Percentiles rank a stretch among this genome's conserved stretches.
Conservation (phyloP, 1,140 invertebrate genomes). For the Drosophila nikananu region DNA sequence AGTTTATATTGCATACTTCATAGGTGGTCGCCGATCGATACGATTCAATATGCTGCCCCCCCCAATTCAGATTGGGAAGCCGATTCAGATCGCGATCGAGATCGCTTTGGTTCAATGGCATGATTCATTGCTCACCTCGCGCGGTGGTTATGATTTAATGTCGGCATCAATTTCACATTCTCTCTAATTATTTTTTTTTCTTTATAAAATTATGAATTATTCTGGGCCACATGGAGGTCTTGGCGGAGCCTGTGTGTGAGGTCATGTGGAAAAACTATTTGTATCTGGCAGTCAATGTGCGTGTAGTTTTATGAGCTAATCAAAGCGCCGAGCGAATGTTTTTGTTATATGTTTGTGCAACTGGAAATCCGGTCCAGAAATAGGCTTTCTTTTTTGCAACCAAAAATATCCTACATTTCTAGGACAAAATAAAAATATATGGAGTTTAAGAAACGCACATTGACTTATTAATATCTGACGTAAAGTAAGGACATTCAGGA, state of each 20-base stretch:
- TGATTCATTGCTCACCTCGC: conserved; percentile 53
- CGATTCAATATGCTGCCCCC: conserved; percentile 51
- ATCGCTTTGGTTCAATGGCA: conserved; percentile 10
- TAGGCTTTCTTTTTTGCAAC: not conserved
- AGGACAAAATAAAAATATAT: not conserved
- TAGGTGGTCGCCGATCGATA: conserved; percentile 63
- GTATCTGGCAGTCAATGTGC: conserved; percentile 53
- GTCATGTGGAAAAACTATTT: conserved; percentile 50
- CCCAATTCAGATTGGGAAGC: not conserved
- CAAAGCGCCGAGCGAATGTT: conserved; percentile 33
- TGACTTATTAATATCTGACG: not conserved
- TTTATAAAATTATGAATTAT: conserved; percentile 37
- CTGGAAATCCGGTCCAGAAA: conserved; percentile 45
- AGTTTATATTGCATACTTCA: conserved; percentile 82
- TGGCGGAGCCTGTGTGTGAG: conserved; percentile 16
- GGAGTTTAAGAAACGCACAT: not conserved
- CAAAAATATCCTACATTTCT: not conserved
- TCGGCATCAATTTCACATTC: conserved; percentile 45
- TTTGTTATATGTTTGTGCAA: conserved; percentile 19
- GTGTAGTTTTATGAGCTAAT: conserved; percentile 55
- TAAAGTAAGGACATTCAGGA: not conserved
- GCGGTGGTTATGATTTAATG: conserved; percentile 55
- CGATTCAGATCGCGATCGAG: not conserved
- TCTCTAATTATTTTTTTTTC: too few relatives aligned
- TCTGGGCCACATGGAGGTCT: conserved; percentile 6